Base-by-base conservation (phyloP, 2,113 vertebrate species). In the Tylochromis polylepis region DNA sequence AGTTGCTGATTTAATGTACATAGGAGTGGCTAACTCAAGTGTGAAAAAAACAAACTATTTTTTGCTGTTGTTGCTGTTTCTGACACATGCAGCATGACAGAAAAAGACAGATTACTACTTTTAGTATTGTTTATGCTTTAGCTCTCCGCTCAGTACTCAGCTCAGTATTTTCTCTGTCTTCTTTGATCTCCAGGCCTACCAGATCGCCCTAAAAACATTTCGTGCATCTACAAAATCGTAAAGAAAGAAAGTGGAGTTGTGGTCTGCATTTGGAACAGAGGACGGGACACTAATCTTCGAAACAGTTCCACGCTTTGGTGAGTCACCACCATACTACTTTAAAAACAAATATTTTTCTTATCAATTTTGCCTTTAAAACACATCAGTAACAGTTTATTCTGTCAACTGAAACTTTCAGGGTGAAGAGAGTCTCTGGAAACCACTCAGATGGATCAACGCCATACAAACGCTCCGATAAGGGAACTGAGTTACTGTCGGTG, bases 181-280 rank as follows among this genome's bases (percentile, higher is more conserved):
- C 27, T 82, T 87, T 65, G 36, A 79, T 62, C 88, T 83, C 75
- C 88, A 97, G 96, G 96, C 46, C 84, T 81, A 41, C 96, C 96
- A 27, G 93, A 92, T 22, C 8, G 0, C 2, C 95, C 96, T 5
- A 79, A 88, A 86, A 92, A 93, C 60, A 55, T 96, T 51, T 93
- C 79, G 3, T 97, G 96, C 85, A 34, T 82, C 79, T 89, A 93
- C 79, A 70, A 91, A 8, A 78, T 93, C 9, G 12, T 1, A 6
- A 83, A n/a, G 36, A 75, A 58, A 15, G 24, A 87, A 38, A 77
- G 15, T 11, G 88, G 94, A 53, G 79, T 70, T 31, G 87, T 96
- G 81, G 34, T 20, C 11, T 97, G 96, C 85, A 86, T 83, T 5
- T 96, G 96, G 96, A 72, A 88, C n/a, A 85, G 72, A 65, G 95